Evolutionary conservation across 2,888 invertebrate species (phyloP).

Genomic region (Coecobrya sp.): DNA sequence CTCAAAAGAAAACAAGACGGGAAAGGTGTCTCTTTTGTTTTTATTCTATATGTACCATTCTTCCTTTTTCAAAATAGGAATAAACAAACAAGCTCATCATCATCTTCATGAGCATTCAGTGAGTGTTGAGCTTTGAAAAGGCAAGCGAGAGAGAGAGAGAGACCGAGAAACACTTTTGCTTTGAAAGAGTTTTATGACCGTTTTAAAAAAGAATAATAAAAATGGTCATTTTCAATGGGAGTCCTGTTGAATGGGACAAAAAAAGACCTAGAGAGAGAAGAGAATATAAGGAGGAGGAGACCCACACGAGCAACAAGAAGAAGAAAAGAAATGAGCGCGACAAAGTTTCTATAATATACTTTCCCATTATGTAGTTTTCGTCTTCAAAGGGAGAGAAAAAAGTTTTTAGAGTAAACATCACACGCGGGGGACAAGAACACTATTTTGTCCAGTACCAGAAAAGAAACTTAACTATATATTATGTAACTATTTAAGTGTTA

Average conservation of each 20-base stretch:
- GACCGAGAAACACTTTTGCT: slow-evolving; percentile 36
- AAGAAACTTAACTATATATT: neutral
- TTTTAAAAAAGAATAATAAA: slow-evolving; percentile 40
- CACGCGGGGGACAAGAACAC: slow-evolving; percentile 52
- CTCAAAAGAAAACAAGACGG: neutral
- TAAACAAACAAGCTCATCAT: slow-evolving; percentile 58
- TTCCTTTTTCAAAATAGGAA: slow-evolving; percentile 43
- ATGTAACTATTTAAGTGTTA: neutral
- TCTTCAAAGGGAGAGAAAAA: slow-evolving; percentile 38
- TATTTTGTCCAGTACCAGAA: slow-evolving; percentile 50
- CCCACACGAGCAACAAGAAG: neutral
- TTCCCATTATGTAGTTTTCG: slow-evolving; percentile 25
- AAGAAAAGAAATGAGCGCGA: neutral
- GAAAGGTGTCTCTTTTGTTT: slow-evolving; percentile 61
- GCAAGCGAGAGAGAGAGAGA: too few species aligned
- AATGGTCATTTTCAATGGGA: slow-evolving; percentile 29
- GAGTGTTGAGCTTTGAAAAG: slow-evolving; percentile 6
- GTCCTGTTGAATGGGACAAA: slow-evolving; percentile 36
- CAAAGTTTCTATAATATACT: slow-evolving; percentile 36
- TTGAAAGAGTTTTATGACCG: slow-evolving; percentile 53
- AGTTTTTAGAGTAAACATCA: slow-evolving; percentile 51
- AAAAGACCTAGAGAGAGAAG: slow-evolving; percentile 5
- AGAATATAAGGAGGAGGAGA: slow-evolving; percentile 12
- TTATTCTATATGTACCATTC: neutral
- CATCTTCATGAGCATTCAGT: slow-evolving; percentile 19